Percentiles rank a stretch among this genome's conserved stretches.
phyloP scores from a whole-genome alignment of 2,797 vertebrate genomes.

The Ctenosaura bakeri region DNA sequence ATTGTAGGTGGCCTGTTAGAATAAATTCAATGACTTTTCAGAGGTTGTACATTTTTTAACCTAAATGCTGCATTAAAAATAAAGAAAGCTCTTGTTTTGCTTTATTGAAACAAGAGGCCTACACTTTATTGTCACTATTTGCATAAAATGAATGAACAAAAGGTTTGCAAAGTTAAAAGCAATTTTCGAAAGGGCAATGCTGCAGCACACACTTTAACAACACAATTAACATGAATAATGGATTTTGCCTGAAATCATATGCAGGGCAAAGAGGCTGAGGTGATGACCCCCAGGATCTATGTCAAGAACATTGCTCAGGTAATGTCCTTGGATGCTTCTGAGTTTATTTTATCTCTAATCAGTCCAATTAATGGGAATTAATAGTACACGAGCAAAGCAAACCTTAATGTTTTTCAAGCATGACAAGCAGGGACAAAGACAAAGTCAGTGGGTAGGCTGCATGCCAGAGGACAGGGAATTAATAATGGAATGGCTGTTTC shows the following conservation, averaged over 20 bases:
- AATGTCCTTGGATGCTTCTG: constrained; percentile 31
- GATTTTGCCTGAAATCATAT: constrained; percentile 66
- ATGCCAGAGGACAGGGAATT: constrained; percentile 12
- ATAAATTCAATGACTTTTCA: constrained; percentile 48
- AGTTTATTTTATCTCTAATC: constrained; percentile 37
- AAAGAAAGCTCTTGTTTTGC: constrained; percentile 60
- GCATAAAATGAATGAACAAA: constrained; percentile 70
- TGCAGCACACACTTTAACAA: constrained; percentile 61
- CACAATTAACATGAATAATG: constrained; percentile 73
- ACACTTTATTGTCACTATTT: constrained; percentile 72
- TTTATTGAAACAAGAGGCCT: constrained; percentile 73
- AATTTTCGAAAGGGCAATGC: constrained; percentile 74
- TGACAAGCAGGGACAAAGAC: constrained; percentile 10
- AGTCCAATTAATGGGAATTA: constrained; percentile 43
- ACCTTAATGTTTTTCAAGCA: constrained; percentile 24
- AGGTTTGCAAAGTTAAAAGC: constrained; percentile 70
- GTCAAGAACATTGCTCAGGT: constrained; percentile 52
- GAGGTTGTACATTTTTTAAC: constrained; percentile 34
- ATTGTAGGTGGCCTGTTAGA: constrained; percentile 6
- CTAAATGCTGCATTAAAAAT: constrained; percentile 60
- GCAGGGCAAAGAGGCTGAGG: constrained; percentile 42
- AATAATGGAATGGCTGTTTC: constrained; percentile 22
- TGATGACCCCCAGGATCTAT: constrained; percentile 35
- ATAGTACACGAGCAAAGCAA: constrained; percentile 4
- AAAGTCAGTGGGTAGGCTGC: constrained; percentile 19